Conservation (phyloP, 2,113 vertebrate species). For the Lepus americanus region DNA sequence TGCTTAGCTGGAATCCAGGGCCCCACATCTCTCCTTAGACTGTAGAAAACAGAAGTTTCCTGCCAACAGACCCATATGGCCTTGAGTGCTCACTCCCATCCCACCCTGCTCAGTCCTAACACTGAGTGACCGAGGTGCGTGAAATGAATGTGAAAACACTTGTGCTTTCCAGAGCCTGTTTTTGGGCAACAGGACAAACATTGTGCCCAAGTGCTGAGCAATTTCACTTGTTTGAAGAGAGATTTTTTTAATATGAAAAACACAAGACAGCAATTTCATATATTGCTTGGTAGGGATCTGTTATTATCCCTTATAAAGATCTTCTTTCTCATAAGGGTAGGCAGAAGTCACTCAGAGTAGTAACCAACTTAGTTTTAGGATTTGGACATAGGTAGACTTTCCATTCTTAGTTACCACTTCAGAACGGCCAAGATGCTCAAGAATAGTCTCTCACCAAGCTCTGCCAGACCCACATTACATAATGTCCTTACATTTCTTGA, state of each 20-base stretch:
- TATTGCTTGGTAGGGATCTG: constrained; percentile 43
- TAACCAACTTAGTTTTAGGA: neutral
- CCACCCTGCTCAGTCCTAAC: neutral
- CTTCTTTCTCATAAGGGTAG: constrained; percentile 12
- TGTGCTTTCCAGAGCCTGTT: constrained; percentile 52
- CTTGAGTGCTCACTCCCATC: neutral
- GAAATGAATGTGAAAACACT: constrained; percentile 58
- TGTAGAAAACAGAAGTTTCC: constrained; percentile 57
- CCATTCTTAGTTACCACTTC: neutral
- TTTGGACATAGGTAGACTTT: neutral
- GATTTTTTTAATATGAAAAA: neutral
- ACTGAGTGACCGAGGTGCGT: constrained; percentile 45
- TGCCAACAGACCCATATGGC: constrained; percentile 53
- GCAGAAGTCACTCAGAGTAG: constrained; percentile 6
- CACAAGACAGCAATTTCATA: neutral
- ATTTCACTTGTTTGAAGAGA: constrained; percentile 21
- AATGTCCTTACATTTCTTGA: neutral
- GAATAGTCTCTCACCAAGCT: neutral
- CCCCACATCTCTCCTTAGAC: neutral
- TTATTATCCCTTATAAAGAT: neutral
- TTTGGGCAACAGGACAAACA: neutral
- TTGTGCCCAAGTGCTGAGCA: neutral
- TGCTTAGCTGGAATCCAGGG: constrained; percentile 58
- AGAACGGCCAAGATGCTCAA: neutral
- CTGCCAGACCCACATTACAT: neutral